Conservation (phyloP, 1,140 invertebrate species). For the Zaprionus africanus region DNA sequence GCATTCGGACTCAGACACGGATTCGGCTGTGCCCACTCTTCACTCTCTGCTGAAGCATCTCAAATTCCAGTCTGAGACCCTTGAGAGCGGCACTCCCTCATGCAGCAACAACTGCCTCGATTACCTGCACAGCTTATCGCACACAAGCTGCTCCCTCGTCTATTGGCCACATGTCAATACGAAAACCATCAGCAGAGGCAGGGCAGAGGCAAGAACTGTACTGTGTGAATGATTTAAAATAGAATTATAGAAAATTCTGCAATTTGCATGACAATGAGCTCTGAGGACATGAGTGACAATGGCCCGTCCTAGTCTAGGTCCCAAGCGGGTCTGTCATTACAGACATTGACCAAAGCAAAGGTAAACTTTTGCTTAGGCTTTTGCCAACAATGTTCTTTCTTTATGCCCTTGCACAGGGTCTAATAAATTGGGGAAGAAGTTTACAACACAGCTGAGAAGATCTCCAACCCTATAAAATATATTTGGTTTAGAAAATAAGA, state of each 20-base stretch:
- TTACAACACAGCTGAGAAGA: no score
- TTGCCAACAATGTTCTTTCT: no score
- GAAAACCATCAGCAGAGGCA: slow-evolving; percentile 42
- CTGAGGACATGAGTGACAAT: slow-evolving; percentile 9
- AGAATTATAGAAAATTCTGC: slow-evolving; percentile 77
- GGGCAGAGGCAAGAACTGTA: slow-evolving; percentile 15
- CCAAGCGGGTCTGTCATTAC: background rate
- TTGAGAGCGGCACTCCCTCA: slow-evolving; percentile 9
- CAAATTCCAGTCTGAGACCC: slow-evolving; percentile 24
- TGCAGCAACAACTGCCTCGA: slow-evolving; percentile 43
- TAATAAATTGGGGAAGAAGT: no score
- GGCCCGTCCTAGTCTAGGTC: slow-evolving; percentile 2
- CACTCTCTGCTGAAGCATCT: slow-evolving; percentile 6
- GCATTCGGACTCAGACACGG: no score
- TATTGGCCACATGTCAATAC: slow-evolving; percentile 33
- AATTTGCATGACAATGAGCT: slow-evolving; percentile 77
- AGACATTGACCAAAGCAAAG: background rate
- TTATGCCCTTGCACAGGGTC: no score
- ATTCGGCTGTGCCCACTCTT: no score
- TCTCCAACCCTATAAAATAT: no score
- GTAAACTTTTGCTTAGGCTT: no score
- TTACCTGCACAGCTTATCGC: slow-evolving; percentile 49
- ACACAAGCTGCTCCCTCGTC: slow-evolving; percentile 32
- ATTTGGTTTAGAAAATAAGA: no score
- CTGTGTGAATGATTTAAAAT: slow-evolving; percentile 53